Evolutionary conservation across 2,113 vertebrate genomes (phyloP).

Genomic region (Sula dactylatra): DNA sequence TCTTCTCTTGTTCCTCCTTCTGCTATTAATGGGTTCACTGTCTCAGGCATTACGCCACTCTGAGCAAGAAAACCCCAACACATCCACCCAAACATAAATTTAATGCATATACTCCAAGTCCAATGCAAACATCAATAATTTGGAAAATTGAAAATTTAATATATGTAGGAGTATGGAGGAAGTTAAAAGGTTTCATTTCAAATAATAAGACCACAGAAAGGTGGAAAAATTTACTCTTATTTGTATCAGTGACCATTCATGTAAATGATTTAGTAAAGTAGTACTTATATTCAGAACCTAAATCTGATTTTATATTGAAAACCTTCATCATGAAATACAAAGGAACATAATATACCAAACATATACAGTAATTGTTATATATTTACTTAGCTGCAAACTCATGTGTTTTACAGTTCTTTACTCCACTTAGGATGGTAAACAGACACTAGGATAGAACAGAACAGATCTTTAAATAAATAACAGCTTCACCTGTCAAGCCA

Average conservation of each 20-base stretch:
- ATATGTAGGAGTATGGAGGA: background rate
- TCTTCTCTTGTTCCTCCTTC: background rate
- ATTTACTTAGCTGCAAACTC: background rate
- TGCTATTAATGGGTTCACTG: background rate
- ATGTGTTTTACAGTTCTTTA: background rate
- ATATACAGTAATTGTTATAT: background rate
- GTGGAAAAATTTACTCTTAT: background rate
- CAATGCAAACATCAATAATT: background rate
- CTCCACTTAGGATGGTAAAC: background rate
- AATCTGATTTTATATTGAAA: background rate
- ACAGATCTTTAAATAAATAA: background rate
- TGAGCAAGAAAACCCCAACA: background rate
- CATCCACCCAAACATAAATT: background rate
- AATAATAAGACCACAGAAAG: background rate
- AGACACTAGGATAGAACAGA: background rate
- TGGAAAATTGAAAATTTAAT: background rate
- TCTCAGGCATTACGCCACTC: background rate
- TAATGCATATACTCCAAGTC: background rate
- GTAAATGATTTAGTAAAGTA: background rate
- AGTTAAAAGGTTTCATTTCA: background rate
- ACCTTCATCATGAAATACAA: background rate
- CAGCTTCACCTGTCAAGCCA: conserved; percentile 90
- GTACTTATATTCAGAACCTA: background rate
- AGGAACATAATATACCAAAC: background rate
- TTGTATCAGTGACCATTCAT: background rate